phyloP scores from a whole-genome alignment of 2,888 invertebrate species.

The Synanthedon tipuliformis region DNA sequence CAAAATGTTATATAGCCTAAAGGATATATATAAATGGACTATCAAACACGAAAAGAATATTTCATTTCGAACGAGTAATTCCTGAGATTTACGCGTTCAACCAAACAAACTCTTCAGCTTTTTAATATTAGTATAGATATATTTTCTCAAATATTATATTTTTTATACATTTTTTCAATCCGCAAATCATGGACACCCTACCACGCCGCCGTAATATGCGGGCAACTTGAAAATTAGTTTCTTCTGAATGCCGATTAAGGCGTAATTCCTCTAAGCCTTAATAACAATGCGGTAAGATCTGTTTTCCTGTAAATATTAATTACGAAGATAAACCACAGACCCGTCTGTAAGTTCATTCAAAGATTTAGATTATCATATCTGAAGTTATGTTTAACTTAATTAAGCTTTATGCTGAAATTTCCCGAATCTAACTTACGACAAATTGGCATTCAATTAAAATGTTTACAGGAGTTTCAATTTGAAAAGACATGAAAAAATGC shows the following conservation, averaged over 20 bases:
- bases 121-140: no score
- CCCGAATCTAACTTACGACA: neutral
- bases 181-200: slow-evolving; percentile 9
- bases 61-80: no score
- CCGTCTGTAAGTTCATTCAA: neutral
- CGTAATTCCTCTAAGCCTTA: slow-evolving; percentile 3
- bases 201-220: slow-evolving; percentile 22
- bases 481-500: no score
- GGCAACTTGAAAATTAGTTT: slow-evolving; percentile 28
- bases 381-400: slow-evolving; percentile 1
- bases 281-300: slow-evolving; percentile 6
- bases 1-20: no score
- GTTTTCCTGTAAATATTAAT: slow-evolving; percentile 4
- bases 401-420: neutral
- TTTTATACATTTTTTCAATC: no score
- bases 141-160: no score
- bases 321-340: neutral
- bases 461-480: no score
- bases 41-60: no score
- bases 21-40: no score
- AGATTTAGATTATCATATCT: slow-evolving; percentile 3
- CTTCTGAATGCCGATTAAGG: slow-evolving; percentile 5
- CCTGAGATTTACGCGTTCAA: no score
- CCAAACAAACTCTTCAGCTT: no score
- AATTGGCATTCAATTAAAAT: neutral